Evolutionary conservation across 2,888 invertebrate genomes (phyloP).

Genomic region (Agonopterix heracliana): DNA sequence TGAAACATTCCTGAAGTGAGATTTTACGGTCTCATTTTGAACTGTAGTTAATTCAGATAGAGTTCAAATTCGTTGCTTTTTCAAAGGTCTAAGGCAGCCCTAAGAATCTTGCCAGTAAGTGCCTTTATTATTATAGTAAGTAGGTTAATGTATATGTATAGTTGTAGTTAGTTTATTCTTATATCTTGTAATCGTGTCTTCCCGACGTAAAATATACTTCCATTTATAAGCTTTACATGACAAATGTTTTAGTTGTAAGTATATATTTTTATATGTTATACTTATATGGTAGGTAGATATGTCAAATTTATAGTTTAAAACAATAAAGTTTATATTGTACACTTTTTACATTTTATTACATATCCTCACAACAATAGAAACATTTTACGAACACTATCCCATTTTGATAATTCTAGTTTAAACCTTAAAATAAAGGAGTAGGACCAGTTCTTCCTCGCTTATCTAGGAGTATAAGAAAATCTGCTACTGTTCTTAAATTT

Average conservation of each 20-base stretch:
- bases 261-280: background rate
- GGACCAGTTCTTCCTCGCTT: too few species aligned
- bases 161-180: background rate
- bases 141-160: background rate
- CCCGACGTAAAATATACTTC: constrained; percentile 1
- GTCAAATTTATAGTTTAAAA: background rate
- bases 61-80: background rate
- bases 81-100: background rate
- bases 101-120: constrained; percentile 41
- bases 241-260: background rate
- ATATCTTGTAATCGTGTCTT: constrained; percentile 1
- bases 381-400: too few species aligned
- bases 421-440: too few species aligned
- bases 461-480: too few species aligned
- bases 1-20: too few species aligned
- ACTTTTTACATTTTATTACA: too few species aligned
- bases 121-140: constrained; percentile 23
- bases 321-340: too few species aligned
- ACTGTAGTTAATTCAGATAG: background rate
- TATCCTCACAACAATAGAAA: too few species aligned
- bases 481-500: too few species aligned
- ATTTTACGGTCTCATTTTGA: too few species aligned
- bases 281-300: background rate
- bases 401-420: too few species aligned
- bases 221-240: background rate